Base-by-base conservation (phyloP, 2,888 invertebrate genomes). In the Aelia acuminata region DNA sequence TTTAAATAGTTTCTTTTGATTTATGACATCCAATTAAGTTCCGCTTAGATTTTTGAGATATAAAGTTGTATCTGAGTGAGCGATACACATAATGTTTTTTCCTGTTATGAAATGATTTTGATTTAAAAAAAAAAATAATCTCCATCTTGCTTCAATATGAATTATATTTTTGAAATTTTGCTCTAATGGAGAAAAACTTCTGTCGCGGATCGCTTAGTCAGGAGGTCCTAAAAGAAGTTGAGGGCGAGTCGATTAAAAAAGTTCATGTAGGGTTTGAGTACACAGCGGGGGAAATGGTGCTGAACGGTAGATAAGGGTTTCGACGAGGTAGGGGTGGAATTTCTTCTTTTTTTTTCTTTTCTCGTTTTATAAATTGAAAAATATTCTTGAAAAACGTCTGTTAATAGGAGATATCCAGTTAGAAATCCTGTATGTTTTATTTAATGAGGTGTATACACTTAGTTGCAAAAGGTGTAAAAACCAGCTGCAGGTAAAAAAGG, bases 281-380 rank as follows among this genome's bases (percentile, higher is more conserved):
- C 63, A 70, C 63, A 70, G 7, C 18, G 63, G 63, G 35, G 15
- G 63, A 70, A 70, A 70, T 70, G 63, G 63, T 70, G 31, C 63
- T 70, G 5, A 70, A 70, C 63, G 5, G 4, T 0, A 18, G 63
- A 70, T 70, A 70, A 70, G 53, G 20, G 57, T n/a, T n/a, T n/a
- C n/a, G n/a, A n/a, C n/a, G 26, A 57, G 13, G 26, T 3, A 3
- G 57, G 31, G 26, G n/a, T 0, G 31, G 31, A 1, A 18, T 18
- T 35, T 35, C 31, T 3, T 18, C 15, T 70, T n/a, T n/a, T n/a
- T n/a, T n/a, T n/a, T n/a, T n/a, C n/a, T n/a, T n/a, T 70, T 70
- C 63, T 7, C 35, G 57, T 35, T 70, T n/a, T 18, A 35, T 35
- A 15, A 70, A 70, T 35, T 35, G 31, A 63, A 63, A 63, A 63